Percentiles rank a stretch among this genome's conserved stretches.
phyloP scores from a whole-genome alignment of 2,113 vertebrate genomes.

The Scytalopus superciliaris region DNA sequence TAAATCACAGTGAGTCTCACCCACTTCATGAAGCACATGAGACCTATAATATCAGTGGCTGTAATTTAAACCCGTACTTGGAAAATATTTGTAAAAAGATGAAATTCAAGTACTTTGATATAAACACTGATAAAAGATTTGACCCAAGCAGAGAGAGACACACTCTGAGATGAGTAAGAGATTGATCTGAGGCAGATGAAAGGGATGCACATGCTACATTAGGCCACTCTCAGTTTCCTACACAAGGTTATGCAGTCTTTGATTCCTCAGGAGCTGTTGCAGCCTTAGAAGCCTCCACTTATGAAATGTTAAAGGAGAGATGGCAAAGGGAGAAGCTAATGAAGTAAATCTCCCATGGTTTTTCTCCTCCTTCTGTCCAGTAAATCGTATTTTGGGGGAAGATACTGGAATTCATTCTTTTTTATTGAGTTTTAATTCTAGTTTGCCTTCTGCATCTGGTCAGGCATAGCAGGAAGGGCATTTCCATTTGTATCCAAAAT shows the following conservation, averaged over 20 bases:
- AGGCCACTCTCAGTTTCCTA: not conserved
- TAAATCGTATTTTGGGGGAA: not conserved
- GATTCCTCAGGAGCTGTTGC: not conserved
- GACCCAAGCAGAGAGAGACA: not conserved
- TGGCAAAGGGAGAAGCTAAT: not conserved
- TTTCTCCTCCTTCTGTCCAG: not conserved
- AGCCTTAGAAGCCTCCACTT: not conserved
- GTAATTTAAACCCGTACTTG: not conserved
- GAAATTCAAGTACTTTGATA: not conserved
- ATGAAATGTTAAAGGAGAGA: not conserved
- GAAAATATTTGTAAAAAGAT: not conserved
- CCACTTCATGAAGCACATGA: not conserved
- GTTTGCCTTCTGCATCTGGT: not conserved
- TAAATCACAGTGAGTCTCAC: not conserved
- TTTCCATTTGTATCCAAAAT: not conserved
- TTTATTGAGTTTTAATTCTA: not conserved
- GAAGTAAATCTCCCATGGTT: not conserved
- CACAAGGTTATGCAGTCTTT: not conserved
- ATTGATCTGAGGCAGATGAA: not conserved
- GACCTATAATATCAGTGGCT: not conserved
- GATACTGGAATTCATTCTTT: not conserved
- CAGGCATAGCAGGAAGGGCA: not conserved
- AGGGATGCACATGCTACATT: accelerated
- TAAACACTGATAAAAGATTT: not conserved
- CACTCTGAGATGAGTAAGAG: not conserved